Percentiles rank a stretch among this genome's conserved stretches.
phyloP scores from a whole-genome alignment of 2,888 invertebrate species.

The Prionchulus punctatus region DNA sequence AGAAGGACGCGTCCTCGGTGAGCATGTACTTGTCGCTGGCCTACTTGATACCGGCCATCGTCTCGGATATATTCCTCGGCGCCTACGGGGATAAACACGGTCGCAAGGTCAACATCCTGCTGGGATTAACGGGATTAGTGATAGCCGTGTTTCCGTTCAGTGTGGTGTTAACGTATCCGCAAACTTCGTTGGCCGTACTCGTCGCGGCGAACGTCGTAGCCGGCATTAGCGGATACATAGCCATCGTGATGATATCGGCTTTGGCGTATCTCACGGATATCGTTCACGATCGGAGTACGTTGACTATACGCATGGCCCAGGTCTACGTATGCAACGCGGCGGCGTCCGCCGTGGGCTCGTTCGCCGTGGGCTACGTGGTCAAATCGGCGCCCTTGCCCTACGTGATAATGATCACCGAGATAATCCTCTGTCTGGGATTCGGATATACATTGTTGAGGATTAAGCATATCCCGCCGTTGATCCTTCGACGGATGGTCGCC shows the following conservation, averaged over 20 bases:
- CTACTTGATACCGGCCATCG: not conserved
- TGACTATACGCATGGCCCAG: not conserved
- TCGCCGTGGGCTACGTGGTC: not conserved
- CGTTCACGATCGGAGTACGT: not conserved
- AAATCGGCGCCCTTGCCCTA: not conserved
- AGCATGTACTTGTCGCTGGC: slow-evolving; percentile 1
- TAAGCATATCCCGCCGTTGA: not conserved
- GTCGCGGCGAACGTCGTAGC: not conserved
- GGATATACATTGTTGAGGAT: not conserved
- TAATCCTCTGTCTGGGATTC: not conserved
- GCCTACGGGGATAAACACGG: not conserved
- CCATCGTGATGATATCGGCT: slow-evolving; percentile 1
- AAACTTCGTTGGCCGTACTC: not conserved
- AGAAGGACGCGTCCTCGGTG: not conserved
- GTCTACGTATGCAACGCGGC: not conserved
- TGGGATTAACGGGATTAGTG: not conserved
- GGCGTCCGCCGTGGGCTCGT: not conserved
- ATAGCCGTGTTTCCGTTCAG: not conserved
- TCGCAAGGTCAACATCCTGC: slow-evolving; percentile 1
- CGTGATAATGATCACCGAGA: not conserved
- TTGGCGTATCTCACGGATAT: not conserved
- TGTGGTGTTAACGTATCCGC: not conserved
- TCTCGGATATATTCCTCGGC: slow-evolving; percentile 1
- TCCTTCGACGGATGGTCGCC: not conserved
- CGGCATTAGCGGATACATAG: not conserved